phyloP scores from a whole-genome alignment of 2,888 invertebrate species.

The Leptogaster cylindrica region DNA sequence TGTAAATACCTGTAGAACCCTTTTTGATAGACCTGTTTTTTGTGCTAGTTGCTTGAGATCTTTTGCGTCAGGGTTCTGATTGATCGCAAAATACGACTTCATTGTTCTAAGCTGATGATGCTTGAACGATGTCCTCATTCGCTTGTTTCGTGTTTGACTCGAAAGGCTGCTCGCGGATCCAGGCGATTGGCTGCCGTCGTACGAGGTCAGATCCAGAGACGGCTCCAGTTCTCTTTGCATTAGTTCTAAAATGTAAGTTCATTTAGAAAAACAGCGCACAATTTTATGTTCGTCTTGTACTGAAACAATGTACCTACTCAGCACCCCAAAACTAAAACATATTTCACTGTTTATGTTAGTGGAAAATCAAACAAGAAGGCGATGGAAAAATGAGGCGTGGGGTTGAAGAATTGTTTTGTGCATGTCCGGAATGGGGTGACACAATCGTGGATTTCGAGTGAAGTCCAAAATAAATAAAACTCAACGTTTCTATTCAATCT shows the following conservation, averaged over 20 bases:
- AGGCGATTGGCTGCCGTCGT: constrained; percentile 50
- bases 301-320: too few relatives aligned
- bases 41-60: constrained; percentile 94
- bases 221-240: constrained; percentile 47
- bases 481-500: too few relatives aligned
- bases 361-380: too few relatives aligned
- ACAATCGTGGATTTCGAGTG: too few relatives aligned
- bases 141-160: constrained; percentile 70
- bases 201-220: constrained; percentile 49
- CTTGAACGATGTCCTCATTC: constrained; percentile 96
- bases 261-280: neutral
- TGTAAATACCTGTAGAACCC: constrained; percentile 84
- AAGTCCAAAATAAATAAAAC: too few relatives aligned
- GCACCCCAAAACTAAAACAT: too few relatives aligned
- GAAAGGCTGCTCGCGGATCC: constrained; percentile 47
- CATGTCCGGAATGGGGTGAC: too few relatives aligned
- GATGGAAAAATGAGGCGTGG: too few relatives aligned
- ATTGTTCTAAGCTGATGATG: constrained; percentile 95
- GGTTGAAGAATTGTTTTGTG: too few relatives aligned
- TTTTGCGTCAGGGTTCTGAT: constrained; percentile 98
- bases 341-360: too few relatives aligned
- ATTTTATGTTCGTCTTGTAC: too few relatives aligned
- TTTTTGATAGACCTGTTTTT: constrained; percentile 92
- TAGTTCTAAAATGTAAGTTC: constrained; percentile 45
- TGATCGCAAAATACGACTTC: constrained; percentile 96